Base-by-base conservation (phyloP, 2,888 invertebrate species). In the Epicampocera succincta region DNA sequence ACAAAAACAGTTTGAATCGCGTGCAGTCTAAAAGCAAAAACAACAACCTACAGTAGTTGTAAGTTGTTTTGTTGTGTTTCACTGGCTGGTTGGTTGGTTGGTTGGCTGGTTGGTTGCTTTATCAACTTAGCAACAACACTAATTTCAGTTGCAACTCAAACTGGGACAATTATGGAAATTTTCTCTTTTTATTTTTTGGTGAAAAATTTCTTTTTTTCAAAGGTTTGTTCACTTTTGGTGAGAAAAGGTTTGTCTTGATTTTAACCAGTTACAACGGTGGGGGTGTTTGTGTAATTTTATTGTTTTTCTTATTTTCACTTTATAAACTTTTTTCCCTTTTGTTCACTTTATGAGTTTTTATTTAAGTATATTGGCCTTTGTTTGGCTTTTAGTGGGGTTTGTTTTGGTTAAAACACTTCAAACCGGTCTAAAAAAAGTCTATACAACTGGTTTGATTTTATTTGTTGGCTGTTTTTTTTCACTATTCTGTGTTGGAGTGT, bases 101-200 rank as follows among this genome's bases (percentile, higher is more conserved):
- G 2, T 25, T 71, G 48, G 71, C 38, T 48, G 12, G 13, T 54
- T 25, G 2, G 2, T 48, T 48, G 6, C 8, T 33, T 33, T 33
- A 33, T 33, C 33, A 19, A 42, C 21, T 42, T 46, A 44, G 33
- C 13, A 61, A 15, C 25, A 71, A 46, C 44, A 73, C 33, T 54
- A 52, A 72, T 42, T 72, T 42, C 46, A 65, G 73, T 25, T 69
- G 58, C 42, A 65, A 42, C 46, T 44, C 17, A 60, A 79, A 66
- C 60, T 73, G 60, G 78, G 52, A 60, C 66, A 76, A 46, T n/a
- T 40, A 54, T 66, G 33, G 38, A 65, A 72, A 73, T 66, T 52
- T 79, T 79, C 56, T 72, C 71, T 71, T 58, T 60, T 71, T 48
- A 50, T 46, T 58, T 21, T n/a, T 1, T 69, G 46, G 3, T 3